Percentiles rank a stretch among this genome's conserved stretches.
Evolutionary conservation across 2,888 invertebrate species (phyloP).

Genomic region (Glaucopsyche alexis): DNA sequence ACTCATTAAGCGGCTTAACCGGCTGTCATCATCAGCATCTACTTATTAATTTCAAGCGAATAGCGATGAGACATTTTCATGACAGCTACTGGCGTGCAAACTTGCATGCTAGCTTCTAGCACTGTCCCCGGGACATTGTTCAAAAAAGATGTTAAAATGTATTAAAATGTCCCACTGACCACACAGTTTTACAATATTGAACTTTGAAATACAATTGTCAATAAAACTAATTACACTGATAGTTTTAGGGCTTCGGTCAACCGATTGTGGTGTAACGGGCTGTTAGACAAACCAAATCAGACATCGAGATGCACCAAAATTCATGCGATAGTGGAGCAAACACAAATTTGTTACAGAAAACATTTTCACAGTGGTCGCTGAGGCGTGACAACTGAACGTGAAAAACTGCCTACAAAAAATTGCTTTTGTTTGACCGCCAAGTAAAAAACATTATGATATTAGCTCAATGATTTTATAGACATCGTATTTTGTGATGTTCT

Average conservation of each 20-base stretch:
- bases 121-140: background rate
- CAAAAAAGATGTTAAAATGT: too few species aligned
- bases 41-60: background rate
- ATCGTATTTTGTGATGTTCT: background rate
- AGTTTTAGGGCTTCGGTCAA: background rate
- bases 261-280: background rate
- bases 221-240: background rate
- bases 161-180: too few species aligned
- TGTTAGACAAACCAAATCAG: background rate
- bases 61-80: background rate
- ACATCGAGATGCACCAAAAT: background rate
- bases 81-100: background rate
- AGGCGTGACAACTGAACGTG: background rate
- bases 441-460: background rate
- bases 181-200: background rate
- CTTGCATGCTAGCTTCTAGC: background rate
- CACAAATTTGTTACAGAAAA: background rate
- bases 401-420: background rate
- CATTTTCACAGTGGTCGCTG: background rate
- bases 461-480: background rate
- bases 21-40: slow-evolving; percentile 9
- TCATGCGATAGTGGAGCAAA: background rate
- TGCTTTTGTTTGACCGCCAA: background rate
- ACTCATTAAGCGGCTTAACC: slow-evolving; percentile 19
- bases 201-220: background rate